Conservation (phyloP, 1,140 invertebrate genomes). For the Scaptomyza pallida region DNA sequence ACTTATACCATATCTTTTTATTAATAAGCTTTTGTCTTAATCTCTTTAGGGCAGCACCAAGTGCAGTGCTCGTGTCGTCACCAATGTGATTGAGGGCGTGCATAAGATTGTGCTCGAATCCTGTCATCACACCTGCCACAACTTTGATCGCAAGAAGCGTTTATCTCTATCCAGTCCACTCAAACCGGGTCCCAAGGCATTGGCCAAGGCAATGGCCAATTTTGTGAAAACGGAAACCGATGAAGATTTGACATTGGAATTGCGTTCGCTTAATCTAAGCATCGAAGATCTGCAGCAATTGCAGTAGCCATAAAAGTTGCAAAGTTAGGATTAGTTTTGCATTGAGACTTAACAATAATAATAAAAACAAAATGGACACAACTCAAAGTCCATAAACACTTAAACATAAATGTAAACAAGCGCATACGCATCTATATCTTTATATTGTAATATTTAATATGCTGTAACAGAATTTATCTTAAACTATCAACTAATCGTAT, state of each 20-base stretch:
- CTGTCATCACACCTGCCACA: slow-evolving; percentile 75
- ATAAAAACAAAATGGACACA: neutral
- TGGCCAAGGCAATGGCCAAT: slow-evolving; percentile 11
- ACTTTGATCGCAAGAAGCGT: slow-evolving; percentile 71
- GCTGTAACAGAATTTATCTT: neutral
- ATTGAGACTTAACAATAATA: slow-evolving; percentile 28
- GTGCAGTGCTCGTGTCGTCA: slow-evolving; percentile 81
- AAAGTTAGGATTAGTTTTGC: slow-evolving; percentile 38
- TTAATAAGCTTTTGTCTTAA: neutral
- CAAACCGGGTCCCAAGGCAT: slow-evolving; percentile 19
- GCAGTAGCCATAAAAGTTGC: slow-evolving; percentile 50
- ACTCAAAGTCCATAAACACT: slow-evolving; percentile 7
- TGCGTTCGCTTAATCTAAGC: slow-evolving; percentile 64
- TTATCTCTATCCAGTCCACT: slow-evolving; percentile 11
- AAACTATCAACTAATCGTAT: slow-evolving; percentile 9
- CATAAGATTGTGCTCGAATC: slow-evolving; percentile 77
- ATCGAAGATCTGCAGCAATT: slow-evolving; percentile 65
- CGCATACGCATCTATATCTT: neutral
- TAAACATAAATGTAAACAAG: neutral
- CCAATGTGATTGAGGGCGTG: slow-evolving; percentile 76
- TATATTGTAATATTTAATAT: neutral
- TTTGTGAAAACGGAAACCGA: slow-evolving; percentile 51
- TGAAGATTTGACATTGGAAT: slow-evolving; percentile 59
- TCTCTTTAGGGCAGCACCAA: slow-evolving; percentile 77
- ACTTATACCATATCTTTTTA: neutral